Percentiles rank a stretch among this genome's conserved stretches.
These are phyloP conservation scores for Amniataba percoides DNA, from an alignment of 2,797 vertebrate species.

Conservation along the genomic window DNA sequence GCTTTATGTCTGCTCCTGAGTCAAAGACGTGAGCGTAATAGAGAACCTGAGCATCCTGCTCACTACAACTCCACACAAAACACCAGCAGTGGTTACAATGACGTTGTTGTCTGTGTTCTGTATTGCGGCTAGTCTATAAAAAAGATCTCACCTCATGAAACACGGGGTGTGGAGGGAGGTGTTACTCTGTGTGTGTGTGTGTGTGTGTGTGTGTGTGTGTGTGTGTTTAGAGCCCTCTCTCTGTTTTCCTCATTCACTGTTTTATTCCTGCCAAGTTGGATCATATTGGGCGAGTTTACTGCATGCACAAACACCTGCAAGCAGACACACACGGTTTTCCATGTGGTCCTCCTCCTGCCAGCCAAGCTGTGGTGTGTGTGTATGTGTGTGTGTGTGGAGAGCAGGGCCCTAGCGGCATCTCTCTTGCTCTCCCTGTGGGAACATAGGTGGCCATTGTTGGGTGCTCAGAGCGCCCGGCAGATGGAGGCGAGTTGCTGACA, in stretches of 20 bases:
- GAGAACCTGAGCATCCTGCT: conserved; percentile 51
- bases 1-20: conserved; percentile 52
- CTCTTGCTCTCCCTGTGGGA: conserved; percentile 78
- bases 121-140: conserved; percentile 56
- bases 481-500: conserved; percentile 69
- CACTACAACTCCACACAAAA: conserved; percentile 21
- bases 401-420: conserved; percentile 61
- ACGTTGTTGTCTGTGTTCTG: conserved; percentile 32
- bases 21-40: conserved; percentile 36
- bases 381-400: conserved; percentile 23
- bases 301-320: conserved; percentile 24
- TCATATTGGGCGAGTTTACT: conserved; percentile 45
- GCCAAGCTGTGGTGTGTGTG: conserved; percentile 21
- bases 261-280: conserved; percentile 25
- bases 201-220: conserved; percentile 15
- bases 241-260: conserved; percentile 59
- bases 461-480: conserved; percentile 47
- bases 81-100: conserved; percentile 37
- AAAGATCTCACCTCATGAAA: conserved; percentile 67
- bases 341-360: conserved; percentile 49
- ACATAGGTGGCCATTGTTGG: conserved; percentile 88
- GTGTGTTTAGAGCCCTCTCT: conserved; percentile 23
- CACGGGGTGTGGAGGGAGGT: conserved; percentile 20
- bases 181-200: conserved; percentile 3
- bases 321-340: conserved; percentile 29